Evolutionary conservation across 2,113 vertebrate species (phyloP).

Genomic region (Cygnus buccinator): DNA sequence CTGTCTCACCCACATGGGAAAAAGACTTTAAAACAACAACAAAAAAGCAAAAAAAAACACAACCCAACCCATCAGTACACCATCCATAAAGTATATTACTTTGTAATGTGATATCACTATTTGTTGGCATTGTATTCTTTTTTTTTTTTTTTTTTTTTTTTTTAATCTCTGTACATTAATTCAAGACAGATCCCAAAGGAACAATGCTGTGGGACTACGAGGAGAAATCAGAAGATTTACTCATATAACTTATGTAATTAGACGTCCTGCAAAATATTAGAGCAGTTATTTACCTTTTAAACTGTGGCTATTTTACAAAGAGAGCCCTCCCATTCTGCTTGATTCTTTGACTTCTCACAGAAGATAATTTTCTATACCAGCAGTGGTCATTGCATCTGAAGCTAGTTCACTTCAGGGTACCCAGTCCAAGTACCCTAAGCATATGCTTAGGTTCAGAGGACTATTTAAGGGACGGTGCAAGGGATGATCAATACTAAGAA

Average conservation of each 20-base stretch:
- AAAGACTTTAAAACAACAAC: slow-evolving; percentile 6
- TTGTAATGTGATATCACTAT: background rate
- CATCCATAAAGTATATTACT: slow-evolving; percentile 44
- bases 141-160: background rate
- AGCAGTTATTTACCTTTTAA: slow-evolving; percentile 54
- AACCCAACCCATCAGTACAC: background rate
- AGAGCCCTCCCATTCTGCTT: background rate
- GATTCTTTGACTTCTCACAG: background rate
- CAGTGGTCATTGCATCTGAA: background rate
- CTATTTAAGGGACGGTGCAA: background rate
- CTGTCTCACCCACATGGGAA: slow-evolving; percentile 4
- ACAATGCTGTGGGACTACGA: background rate
- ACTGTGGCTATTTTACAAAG: background rate
- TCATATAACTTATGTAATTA: slow-evolving; percentile 62
- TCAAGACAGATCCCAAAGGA: slow-evolving; percentile 53
- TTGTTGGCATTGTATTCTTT: background rate
- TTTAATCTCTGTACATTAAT: slow-evolving; percentile 25
- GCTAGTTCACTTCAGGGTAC: background rate
- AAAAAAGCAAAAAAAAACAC: background rate
- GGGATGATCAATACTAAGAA: background rate
- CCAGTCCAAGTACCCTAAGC: background rate
- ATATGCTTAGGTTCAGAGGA: background rate
- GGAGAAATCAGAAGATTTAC: slow-evolving; percentile 49
- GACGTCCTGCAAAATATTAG: slow-evolving; percentile 31
- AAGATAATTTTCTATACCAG: background rate